Percentiles rank a stretch among this genome's conserved stretches.
Conservation (phyloP, 2,797 vertebrate genomes). For the Enteromius anoplus region DNA sequence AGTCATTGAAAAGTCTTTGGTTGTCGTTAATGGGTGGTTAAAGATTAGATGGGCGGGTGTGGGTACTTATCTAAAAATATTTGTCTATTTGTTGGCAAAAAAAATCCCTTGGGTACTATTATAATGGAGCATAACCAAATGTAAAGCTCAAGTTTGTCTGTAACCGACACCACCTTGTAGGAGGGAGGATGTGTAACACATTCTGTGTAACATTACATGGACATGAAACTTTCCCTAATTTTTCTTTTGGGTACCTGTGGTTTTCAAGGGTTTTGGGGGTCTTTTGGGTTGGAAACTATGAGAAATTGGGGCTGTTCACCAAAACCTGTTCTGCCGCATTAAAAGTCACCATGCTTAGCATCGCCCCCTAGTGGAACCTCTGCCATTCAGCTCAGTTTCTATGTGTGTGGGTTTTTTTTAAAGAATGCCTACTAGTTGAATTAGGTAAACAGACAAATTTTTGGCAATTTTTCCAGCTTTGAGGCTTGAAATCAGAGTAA, state of each 20-base stretch:
- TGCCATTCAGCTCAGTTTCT: neutral
- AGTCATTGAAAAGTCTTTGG: neutral
- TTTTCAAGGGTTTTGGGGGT: neutral
- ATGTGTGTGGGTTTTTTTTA: neutral
- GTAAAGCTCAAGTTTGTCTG: neutral
- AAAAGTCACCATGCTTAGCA: neutral
- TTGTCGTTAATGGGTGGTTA: neutral
- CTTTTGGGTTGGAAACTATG: conserved; percentile 69
- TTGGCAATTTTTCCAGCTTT: neutral
- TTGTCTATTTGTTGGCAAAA: neutral
- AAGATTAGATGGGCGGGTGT: neutral
- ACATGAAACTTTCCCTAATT: conserved; percentile 10
- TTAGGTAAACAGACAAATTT: neutral
- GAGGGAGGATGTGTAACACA: conserved; percentile 8
- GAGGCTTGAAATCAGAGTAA: conserved; percentile 27
- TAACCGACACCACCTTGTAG: neutral
- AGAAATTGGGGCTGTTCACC: neutral
- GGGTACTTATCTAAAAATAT: conserved; percentile 18
- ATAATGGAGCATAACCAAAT: conserved; percentile 8
- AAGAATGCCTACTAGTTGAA: neutral
- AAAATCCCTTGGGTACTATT: neutral
- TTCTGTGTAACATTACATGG: conserved; percentile 7
- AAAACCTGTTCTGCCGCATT: neutral
- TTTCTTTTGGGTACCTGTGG: conserved; percentile 18
- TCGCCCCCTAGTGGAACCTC: neutral